A percentile compares a stretch with the other conserved stretches of the same genome.
phyloP scores from a whole-genome alignment of 2,888 invertebrate genomes.

The Drosophila mettleri region DNA sequence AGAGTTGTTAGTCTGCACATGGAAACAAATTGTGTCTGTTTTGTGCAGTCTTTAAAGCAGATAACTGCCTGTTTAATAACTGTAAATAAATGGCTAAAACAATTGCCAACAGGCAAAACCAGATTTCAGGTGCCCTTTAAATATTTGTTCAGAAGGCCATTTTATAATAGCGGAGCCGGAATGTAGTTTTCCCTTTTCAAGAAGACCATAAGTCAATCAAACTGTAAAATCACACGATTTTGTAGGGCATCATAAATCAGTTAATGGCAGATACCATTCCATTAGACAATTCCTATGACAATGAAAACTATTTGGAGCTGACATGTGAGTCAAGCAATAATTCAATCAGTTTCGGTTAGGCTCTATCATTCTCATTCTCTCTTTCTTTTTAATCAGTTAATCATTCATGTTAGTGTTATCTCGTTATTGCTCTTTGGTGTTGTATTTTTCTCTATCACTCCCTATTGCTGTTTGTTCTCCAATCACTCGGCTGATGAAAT shows the following conservation, averaged over 20 bases:
- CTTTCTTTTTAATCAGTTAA: no score
- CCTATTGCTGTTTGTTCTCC: no score
- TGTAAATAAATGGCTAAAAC: not conserved
- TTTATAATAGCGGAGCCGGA: not conserved
- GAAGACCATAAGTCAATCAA: slow-evolving; percentile 6
- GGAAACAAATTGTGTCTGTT: not conserved
- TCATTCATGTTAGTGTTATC: no score
- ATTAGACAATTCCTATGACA: not conserved
- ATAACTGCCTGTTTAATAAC: not conserved
- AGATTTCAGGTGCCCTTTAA: not conserved
- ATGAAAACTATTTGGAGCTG: not conserved
- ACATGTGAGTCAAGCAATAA: not conserved
- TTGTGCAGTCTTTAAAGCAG: not conserved
- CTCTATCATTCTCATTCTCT: not conserved
- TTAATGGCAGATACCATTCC: not conserved
- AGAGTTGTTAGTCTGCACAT: not conserved
- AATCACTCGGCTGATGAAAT: no score
- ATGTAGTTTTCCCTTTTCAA: no score
- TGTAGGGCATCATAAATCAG: not conserved
- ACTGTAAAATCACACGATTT: not conserved
- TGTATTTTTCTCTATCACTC: no score
- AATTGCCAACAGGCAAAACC: not conserved
- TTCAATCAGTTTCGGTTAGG: not conserved
- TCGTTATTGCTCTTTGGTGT: no score
- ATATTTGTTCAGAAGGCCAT: no score